Base-by-base conservation (phyloP, 2,113 vertebrate genomes). In the Edolisoma coerulescens region DNA sequence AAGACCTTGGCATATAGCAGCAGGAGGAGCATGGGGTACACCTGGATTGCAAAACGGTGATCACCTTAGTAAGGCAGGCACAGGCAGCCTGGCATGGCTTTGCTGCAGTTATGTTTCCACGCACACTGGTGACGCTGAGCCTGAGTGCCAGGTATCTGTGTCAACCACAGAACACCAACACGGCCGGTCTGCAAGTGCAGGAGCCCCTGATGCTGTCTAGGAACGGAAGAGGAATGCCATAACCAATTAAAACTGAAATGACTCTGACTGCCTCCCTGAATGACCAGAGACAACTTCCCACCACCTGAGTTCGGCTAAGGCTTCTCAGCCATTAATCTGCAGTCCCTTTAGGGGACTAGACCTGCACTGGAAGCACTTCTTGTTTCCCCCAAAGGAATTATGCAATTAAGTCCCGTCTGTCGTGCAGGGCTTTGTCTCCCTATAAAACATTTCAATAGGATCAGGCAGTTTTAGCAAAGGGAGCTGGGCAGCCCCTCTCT, bases 121-220 rank as follows among this genome's bases (percentile, higher is more conserved):
- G 2, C 42, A 37, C 5, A 9, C 37, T 61, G 32, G 44, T 2
- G 8, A 35, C 1, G 1, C 68, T 45, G 4, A 0, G 33, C 45
- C 69, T 3, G 10, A 90, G 52, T 16, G 33, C 47, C 65, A 75
- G 42, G 1, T 21, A 53, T 2, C 41, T 41, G 5, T 11, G 17
- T 78, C 18, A 37, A 23, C 47, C 21, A 24, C 49, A 15, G 18
- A 78, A 56, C 52, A 75, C 39, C 0, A 0, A 33, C 56, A 69
- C 1, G 3, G 42, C 21, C 83, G 44, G 41, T 2, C 71, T 60
- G 37, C 50, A 74, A 47, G n/a, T 3, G 10, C 47, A 59, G 64
- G 33, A 77, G 22, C 20, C 26, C 64, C n/a, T 1, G 0, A 4
- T 9, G 18, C 76, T 65, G 45, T 10, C 67, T 77, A 35, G 32